Base-by-base conservation (phyloP, 2,113 vertebrate genomes). In the Calypte anna region DNA sequence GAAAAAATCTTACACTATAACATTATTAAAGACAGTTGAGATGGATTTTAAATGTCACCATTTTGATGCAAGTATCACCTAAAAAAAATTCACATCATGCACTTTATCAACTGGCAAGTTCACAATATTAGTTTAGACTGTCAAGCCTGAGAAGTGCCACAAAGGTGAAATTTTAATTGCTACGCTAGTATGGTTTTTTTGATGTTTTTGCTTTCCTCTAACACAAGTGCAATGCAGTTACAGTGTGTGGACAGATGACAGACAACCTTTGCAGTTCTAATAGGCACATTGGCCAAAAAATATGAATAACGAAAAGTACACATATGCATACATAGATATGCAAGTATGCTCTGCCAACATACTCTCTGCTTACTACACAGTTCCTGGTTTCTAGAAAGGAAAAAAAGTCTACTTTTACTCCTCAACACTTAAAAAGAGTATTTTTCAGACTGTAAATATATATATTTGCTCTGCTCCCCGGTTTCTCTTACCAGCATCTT, bases 171-270 rank as follows among this genome's bases (percentile, higher is more conserved):
- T 63, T 78, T 50, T 73, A 69, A 24, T n/a, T 15, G 30, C 15
- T 46, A 81, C 33, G 38, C 44, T 58, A 21, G 31, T 25, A 81
- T 40, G 64, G 38, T 83, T 63, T 77, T 24, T 18, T 72, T 2
- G 0, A 25, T 4, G 18, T 21, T 86, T 89, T 38, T 40, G 33
- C 11, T 70, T 73, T 59, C 17, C 17, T 82, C 23, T 14, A 58
- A 30, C 8, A 81, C 3, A 27, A 50, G 3, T 24, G 31, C 13
- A 70, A 31, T 9, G 33, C 15, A 43, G 14, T 61, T 30, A 67
- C 0, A 0, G 27, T 36, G 31, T 38, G 12, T 33, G 24, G 28
- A 64, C 0, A 82, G 21, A 73, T 16, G 38, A 70, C 1, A 2
- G 28, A 13, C 46, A 82, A 38, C 23, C 20, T 75, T 40, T 0